Percentiles rank a stretch among this genome's conserved stretches.
phyloP scores from a whole-genome alignment of 1,140 invertebrate genomes.

The Leptoteleia sp. region DNA sequence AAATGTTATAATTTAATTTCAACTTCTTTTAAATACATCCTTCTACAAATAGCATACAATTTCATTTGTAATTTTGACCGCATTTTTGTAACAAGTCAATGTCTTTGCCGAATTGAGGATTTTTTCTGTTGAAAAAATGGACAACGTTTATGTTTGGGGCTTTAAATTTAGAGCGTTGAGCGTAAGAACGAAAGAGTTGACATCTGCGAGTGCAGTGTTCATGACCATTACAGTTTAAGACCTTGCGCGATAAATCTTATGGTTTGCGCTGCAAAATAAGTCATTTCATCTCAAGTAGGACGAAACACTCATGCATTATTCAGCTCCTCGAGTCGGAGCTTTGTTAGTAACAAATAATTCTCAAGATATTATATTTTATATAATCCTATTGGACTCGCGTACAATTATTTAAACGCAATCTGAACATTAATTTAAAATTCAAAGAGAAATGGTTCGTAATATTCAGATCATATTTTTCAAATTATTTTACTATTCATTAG shows the following conservation, averaged over 20 bases:
- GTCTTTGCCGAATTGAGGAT: neutral
- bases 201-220: slow-evolving; percentile 23
- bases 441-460: too few relatives aligned
- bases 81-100: neutral
- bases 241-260: slow-evolving; percentile 62
- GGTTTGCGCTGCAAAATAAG: slow-evolving; percentile 52
- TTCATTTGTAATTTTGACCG: neutral
- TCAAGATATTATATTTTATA: too few relatives aligned
- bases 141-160: neutral
- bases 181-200: slow-evolving; percentile 39
- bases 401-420: too few relatives aligned
- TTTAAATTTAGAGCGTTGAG: slow-evolving; percentile 34
- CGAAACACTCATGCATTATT: slow-evolving; percentile 56
- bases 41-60: too few relatives aligned
- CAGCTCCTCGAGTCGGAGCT: slow-evolving; percentile 20
- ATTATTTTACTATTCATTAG: too few relatives aligned
- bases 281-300: slow-evolving; percentile 58
- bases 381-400: too few relatives aligned
- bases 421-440: too few relatives aligned
- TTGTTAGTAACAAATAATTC: slow-evolving; percentile 19
- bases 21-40: too few relatives aligned
- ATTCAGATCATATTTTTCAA: too few relatives aligned
- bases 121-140: neutral
- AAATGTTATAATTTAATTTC: too few relatives aligned
- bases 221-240: slow-evolving; percentile 61